phyloP scores from a whole-genome alignment of 2,888 invertebrate species.

The Troides oblongomaculatus region DNA sequence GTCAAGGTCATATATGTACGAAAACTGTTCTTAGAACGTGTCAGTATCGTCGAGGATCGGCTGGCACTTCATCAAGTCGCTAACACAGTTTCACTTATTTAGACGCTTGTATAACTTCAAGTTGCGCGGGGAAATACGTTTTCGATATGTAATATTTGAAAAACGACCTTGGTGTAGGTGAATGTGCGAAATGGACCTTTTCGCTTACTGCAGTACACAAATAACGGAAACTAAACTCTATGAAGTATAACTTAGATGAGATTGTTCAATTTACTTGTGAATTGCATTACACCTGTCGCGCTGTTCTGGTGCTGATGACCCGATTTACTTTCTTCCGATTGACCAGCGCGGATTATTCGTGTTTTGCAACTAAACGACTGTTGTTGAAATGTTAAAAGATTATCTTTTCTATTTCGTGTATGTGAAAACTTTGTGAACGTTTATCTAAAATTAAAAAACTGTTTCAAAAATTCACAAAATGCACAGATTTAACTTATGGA shows the following conservation, averaged over 20 bases:
- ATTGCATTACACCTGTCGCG: constrained; percentile 1
- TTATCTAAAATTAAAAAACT: too few species aligned
- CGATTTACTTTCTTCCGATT: constrained; percentile 10
- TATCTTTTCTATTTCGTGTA: background rate
- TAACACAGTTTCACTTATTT: too few species aligned
- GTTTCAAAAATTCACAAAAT: too few species aligned
- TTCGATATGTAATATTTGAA: background rate
- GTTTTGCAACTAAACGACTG: background rate
- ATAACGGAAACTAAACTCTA: background rate
- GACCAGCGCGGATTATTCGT: background rate
- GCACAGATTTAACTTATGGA: too few species aligned
- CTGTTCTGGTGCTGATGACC: constrained; percentile 3
- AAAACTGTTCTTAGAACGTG: too few species aligned
- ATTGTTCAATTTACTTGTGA: background rate
- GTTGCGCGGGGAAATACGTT: too few species aligned
- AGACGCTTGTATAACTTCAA: too few species aligned
- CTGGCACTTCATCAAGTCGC: too few species aligned
- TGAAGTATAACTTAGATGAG: background rate
- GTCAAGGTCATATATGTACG: too few species aligned
- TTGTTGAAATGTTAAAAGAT: background rate
- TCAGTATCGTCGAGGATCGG: too few species aligned
- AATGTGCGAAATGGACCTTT: constrained; percentile 10
- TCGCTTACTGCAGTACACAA: background rate
- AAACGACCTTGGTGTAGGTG: constrained; percentile 7
- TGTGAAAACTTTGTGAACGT: too few species aligned